These are phyloP conservation scores for Pantherophis alleghaniensis DNA, from an alignment of 2,797 vertebrate genomes.

Conservation along the genomic window DNA sequence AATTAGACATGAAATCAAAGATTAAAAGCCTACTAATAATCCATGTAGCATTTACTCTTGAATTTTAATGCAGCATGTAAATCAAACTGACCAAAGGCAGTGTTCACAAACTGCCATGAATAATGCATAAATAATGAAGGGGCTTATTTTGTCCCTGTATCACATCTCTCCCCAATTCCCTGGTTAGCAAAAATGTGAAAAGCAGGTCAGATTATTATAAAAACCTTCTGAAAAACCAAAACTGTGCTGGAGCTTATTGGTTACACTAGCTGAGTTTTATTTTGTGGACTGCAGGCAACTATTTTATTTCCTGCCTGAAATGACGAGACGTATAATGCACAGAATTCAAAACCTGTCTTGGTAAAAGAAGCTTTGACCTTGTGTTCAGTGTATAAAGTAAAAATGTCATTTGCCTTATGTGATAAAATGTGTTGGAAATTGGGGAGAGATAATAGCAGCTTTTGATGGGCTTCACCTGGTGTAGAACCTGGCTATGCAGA, in stretches of 20 bases:
- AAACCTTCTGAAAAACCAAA: neutral
- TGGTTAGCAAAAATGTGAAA: neutral
- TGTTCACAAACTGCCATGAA: neutral
- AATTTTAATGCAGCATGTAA: neutral
- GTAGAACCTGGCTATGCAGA: neutral
- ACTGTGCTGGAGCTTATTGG: neutral
- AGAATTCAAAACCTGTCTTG: too few species aligned
- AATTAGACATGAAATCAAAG: conserved; percentile 67
- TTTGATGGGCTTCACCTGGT: neutral
- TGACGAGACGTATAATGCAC: neutral
- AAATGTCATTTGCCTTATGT: neutral
- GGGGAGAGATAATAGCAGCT: neutral
- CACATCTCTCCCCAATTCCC: neutral
- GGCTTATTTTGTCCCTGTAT: neutral
- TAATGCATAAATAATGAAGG: neutral
- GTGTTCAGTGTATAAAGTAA: neutral
- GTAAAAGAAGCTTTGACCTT: neutral
- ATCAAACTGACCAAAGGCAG: neutral
- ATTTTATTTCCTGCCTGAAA: neutral
- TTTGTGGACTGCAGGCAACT: neutral
- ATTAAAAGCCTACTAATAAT: conserved; percentile 68
- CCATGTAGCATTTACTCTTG: conserved; percentile 50
- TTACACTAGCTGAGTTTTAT: neutral
- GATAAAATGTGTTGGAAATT: neutral
- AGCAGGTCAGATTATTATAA: neutral